Percentiles rank a stretch among this genome's conserved stretches.
These are phyloP conservation scores for Phalloptychus januarius DNA, from an alignment of 2,797 vertebrate genomes.

Conservation along the genomic window DNA sequence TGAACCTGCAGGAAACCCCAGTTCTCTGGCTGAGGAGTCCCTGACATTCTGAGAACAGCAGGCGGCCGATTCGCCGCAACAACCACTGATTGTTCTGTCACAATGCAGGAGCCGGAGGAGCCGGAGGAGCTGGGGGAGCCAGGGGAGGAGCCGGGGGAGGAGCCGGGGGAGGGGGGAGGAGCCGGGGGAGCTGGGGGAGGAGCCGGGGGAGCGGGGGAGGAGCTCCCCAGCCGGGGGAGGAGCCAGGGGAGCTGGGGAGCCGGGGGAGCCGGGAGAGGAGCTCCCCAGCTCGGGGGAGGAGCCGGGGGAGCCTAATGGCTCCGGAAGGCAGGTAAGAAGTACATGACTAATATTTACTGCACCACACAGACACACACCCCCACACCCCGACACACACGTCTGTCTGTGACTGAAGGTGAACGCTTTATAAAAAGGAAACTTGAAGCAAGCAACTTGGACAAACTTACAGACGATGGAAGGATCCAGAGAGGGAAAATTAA, in stretches of 20 bases:
- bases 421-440: neutral
- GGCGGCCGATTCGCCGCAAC: constrained; percentile 31
- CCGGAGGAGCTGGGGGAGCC: no score
- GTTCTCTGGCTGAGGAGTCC: constrained; percentile 46
- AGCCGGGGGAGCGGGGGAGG: no score
- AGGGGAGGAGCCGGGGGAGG: no score
- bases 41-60: constrained; percentile 57
- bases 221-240: no score
- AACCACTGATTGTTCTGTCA: constrained; percentile 39
- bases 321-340: constrained; percentile 29
- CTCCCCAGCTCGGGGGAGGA: no score
- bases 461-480: no score
- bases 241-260: no score
- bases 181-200: no score
- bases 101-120: constrained; percentile 1
- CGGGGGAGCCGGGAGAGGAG: no score
- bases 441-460: neutral
- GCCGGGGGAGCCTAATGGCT: constrained; percentile 22
- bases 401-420: neutral
- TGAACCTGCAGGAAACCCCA: constrained; percentile 8
- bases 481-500: neutral
- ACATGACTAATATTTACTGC: constrained; percentile 3
- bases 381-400: neutral
- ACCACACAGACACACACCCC: neutral
- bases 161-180: no score